Percentiles rank a stretch among this genome's conserved stretches.
Evolutionary conservation across 1,140 invertebrate species (phyloP).

Genomic region (Acromyrmex echinatior): DNA sequence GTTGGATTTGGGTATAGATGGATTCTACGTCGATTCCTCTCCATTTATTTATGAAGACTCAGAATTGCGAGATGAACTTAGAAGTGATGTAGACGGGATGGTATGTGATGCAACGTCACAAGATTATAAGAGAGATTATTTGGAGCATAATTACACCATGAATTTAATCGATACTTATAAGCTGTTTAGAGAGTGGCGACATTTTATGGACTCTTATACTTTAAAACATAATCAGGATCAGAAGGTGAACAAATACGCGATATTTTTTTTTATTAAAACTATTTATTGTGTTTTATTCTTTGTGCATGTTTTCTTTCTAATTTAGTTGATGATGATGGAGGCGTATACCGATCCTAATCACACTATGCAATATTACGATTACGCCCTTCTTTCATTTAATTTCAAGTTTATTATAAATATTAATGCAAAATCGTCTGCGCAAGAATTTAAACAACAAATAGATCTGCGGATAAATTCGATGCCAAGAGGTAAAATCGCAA

Average conservation of each 20-base stretch:
- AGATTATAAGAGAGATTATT: constrained; percentile 82
- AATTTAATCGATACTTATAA: constrained; percentile 84
- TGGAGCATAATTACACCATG: constrained; percentile 89
- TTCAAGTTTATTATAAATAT: too few relatives aligned
- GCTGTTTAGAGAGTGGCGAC: constrained; percentile 89
- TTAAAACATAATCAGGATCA: constrained; percentile 81
- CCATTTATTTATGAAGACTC: constrained; percentile 88
- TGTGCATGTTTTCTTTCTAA: background rate
- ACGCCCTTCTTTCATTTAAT: constrained; percentile 32
- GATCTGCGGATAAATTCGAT: too few relatives aligned
- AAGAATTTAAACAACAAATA: too few relatives aligned
- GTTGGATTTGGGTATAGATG: constrained; percentile 90
- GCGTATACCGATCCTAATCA: constrained; percentile 85
- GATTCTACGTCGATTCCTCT: constrained; percentile 91
- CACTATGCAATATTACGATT: constrained; percentile 88
- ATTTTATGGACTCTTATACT: constrained; percentile 88
- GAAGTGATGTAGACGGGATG: constrained; percentile 81
- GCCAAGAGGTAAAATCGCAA: too few relatives aligned
- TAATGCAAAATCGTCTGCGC: too few relatives aligned
- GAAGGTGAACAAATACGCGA: constrained; percentile 66
- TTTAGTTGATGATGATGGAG: constrained; percentile 87
- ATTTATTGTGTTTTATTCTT: background rate
- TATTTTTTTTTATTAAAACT: background rate
- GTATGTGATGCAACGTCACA: constrained; percentile 34
- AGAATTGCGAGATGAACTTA: constrained; percentile 88